Evolutionary conservation across 2,797 vertebrate species (phyloP).

Genomic region (Coreius guichenoti): DNA sequence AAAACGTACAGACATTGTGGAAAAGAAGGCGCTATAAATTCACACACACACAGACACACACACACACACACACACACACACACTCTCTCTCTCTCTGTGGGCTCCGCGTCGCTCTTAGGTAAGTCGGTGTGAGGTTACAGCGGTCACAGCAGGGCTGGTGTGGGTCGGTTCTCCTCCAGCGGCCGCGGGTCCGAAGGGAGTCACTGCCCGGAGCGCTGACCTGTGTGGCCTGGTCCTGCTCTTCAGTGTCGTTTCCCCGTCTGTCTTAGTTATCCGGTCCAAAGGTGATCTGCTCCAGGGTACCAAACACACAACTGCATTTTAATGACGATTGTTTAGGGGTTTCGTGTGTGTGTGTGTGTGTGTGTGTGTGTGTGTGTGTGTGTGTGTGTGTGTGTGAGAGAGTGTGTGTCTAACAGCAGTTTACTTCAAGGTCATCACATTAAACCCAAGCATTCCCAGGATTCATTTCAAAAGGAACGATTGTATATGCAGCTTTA

Average conservation of each 20-base stretch:
- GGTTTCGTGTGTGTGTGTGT: neutral
- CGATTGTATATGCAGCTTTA: neutral
- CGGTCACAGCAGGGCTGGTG: neutral
- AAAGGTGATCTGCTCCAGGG: conserved; percentile 64
- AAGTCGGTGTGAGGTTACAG: conserved; percentile 13
- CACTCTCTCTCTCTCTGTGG: too few species aligned
- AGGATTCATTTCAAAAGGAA: neutral
- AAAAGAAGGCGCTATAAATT: too few species aligned
- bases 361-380: neutral
- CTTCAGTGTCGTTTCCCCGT: conserved; percentile 48
- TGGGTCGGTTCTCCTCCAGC: neutral
- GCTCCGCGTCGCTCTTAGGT: neutral
- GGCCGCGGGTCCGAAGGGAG: neutral
- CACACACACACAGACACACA: neutral
- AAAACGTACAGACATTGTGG: too few species aligned
- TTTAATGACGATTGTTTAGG: conserved; percentile 51
- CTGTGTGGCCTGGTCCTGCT: conserved; percentile 9
- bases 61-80: too few species aligned
- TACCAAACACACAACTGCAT: conserved; percentile 51
- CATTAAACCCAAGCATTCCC: neutral
- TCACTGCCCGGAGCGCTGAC: conserved; percentile 46
- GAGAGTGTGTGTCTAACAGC: neutral
- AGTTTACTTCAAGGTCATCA: conserved; percentile 55
- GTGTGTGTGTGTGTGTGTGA: neutral
- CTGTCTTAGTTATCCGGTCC: conserved; percentile 58